Evolutionary conservation across 2,888 invertebrate genomes (phyloP), one percentile per base, ranked within the genome.

Genomic region (Polyommatus icarus): DNA sequence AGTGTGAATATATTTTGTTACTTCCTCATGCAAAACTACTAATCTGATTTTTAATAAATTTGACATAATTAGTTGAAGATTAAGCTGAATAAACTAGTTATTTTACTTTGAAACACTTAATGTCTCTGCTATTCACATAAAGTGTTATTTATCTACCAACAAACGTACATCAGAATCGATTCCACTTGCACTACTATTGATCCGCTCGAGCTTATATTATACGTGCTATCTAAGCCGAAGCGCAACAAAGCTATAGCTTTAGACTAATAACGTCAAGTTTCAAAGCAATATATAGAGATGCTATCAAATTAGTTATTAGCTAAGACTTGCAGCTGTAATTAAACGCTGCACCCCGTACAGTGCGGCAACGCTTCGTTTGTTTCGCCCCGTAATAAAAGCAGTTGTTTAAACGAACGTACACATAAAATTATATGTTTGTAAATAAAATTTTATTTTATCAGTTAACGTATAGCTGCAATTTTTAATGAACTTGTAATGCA

Each of bases 301-400:
- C 88, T 87, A 89, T 88, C 86, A 89, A 90, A 91, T 91, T 89
- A 91, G 88, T 87, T 82, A 91, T 91, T 89, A 91, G 88, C 87
- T 82, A 86, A 88, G 88, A 87, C 90, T 89, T 87, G 87, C 85
- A 84, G 85, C 87, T 87, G 89, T 90, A 90, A 91, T 91, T 91
- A 90, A 89, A 90, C 87, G 88, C 83, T 85, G 79, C 80, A 79
- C 81, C 82, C 80, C 82, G 83, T 83, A 83, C 82, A 83, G 84
- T 87, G 88, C 85, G 88, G 87, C 88, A 88, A 87, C 88, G 87
- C 89, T 87, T 86, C 89, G 88, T 87, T 89, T 86, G 87, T 87
- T 91, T 89, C 89, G 78, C 78, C 76, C 77, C 76, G 20, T 76
- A 78, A 50, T 79, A 79, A 77, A 77, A 73, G 77, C 78, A 78